Conservation (phyloP, 2,888 invertebrate genomes). For the Macroteleia sp. region DNA sequence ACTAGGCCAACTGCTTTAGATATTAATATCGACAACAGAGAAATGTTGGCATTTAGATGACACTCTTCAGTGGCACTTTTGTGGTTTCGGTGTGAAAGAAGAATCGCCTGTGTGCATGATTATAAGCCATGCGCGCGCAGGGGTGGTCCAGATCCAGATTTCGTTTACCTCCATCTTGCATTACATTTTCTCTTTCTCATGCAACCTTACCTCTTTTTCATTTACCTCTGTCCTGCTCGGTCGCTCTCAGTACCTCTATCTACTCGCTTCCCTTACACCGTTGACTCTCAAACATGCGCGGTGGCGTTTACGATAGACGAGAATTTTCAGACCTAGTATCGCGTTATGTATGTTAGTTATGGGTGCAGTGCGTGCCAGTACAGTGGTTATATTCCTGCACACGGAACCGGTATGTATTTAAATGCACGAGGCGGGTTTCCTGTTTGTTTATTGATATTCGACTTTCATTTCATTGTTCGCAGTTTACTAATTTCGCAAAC, state of each 20-base stretch:
- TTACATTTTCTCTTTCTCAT: slow-evolving; percentile 62
- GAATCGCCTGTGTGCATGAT: slow-evolving; percentile 20
- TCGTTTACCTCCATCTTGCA: slow-evolving; percentile 64
- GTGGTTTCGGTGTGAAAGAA: slow-evolving; percentile 43
- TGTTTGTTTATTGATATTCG: slow-evolving; percentile 56
- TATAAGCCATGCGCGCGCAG: slow-evolving; percentile 54
- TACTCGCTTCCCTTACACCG: slow-evolving; percentile 40
- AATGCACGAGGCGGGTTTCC: slow-evolving; percentile 78
- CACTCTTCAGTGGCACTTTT: slow-evolving; percentile 38
- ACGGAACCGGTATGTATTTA: slow-evolving; percentile 69
- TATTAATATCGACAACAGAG: slow-evolving; percentile 55
- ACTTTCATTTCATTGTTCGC: slow-evolving; percentile 8
- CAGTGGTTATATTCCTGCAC: slow-evolving; percentile 75
- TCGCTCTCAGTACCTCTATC: slow-evolving; percentile 31
- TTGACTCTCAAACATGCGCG: slow-evolving; percentile 63
- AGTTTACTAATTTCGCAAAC: neutral
- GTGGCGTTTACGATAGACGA: slow-evolving; percentile 59
- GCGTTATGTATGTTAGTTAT: slow-evolving; percentile 74
- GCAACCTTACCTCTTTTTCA: slow-evolving; percentile 60
- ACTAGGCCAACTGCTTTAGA: slow-evolving; percentile 57
- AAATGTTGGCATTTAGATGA: slow-evolving; percentile 57
- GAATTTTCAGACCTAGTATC: slow-evolving; percentile 63
- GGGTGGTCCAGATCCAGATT: slow-evolving; percentile 65
- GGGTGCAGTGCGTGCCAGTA: slow-evolving; percentile 82
- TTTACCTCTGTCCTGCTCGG: slow-evolving; percentile 53